Evolutionary conservation across 1,140 invertebrate species (phyloP).

Genomic region (Drosophila pandora): DNA sequence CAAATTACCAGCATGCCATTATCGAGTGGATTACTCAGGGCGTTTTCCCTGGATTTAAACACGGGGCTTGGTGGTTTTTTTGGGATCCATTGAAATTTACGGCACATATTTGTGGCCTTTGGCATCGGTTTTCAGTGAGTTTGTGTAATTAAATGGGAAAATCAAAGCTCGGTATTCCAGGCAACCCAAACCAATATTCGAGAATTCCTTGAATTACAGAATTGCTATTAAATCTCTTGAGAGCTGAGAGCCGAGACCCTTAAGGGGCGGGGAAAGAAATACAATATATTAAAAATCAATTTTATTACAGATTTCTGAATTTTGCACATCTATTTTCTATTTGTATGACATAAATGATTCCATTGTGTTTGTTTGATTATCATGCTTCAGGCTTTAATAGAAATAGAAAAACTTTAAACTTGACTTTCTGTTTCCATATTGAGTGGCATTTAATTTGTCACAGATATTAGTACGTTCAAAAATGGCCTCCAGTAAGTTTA

Average conservation of each 20-base stretch:
- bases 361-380: background rate
- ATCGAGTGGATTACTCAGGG: slow-evolving; percentile 15
- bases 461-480: background rate
- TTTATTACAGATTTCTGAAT: background rate
- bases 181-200: slow-evolving; percentile 1
- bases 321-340: background rate
- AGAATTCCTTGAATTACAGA: slow-evolving; percentile 2
- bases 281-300: background rate
- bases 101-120: slow-evolving; percentile 18
- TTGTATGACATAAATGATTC: background rate
- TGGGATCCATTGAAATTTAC: slow-evolving; percentile 23
- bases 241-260: background rate
- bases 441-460: background rate
- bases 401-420: background rate
- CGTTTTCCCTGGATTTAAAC: background rate
- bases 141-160: slow-evolving; percentile 41
- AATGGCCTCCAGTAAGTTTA: background rate
- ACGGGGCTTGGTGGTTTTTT: background rate
- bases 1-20: slow-evolving; percentile 33
- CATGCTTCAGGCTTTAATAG: background rate
- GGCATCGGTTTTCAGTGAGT: background rate
- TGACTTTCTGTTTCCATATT: too few species aligned
- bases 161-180: background rate
- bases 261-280: background rate
- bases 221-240: background rate